Percentiles rank a stretch among this genome's conserved stretches.
Evolutionary conservation across 2,113 vertebrate genomes (phyloP).

Genomic region (Macrotus californicus): DNA sequence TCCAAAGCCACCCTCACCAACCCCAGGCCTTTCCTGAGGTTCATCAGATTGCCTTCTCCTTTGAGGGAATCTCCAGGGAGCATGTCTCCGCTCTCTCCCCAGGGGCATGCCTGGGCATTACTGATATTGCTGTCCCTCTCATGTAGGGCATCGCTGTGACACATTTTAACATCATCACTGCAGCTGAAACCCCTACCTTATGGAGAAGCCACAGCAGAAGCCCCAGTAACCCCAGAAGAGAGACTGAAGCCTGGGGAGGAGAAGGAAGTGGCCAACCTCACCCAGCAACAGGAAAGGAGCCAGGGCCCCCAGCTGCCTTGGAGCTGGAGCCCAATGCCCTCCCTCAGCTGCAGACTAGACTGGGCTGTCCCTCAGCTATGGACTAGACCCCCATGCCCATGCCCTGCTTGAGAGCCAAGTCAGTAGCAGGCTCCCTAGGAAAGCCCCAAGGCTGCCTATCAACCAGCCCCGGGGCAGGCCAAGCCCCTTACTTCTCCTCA

Average conservation of each 20-base stretch:
- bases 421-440: not conserved
- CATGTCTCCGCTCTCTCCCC: not conserved
- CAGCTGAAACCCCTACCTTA: not conserved
- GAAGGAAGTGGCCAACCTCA: not conserved
- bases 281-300: not conserved
- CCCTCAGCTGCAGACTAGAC: not conserved
- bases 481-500: constrained; percentile 93
- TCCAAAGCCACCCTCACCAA: not conserved
- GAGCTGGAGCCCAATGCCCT: not conserved
- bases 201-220: not conserved
- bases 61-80: not conserved
- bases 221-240: not conserved
- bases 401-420: not conserved
- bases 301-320: not conserved
- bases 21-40: not conserved
- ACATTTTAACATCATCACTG: not conserved
- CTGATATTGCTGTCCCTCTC: not conserved
- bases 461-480: not conserved
- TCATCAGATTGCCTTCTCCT: not conserved
- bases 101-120: not conserved
- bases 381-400: fast-evolving
- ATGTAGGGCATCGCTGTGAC: not conserved
- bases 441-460: not conserved
- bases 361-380: not conserved
- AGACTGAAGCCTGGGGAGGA: not conserved